Base-by-base conservation (phyloP, 2,113 vertebrate species). In the Siniperca chuatsi region DNA sequence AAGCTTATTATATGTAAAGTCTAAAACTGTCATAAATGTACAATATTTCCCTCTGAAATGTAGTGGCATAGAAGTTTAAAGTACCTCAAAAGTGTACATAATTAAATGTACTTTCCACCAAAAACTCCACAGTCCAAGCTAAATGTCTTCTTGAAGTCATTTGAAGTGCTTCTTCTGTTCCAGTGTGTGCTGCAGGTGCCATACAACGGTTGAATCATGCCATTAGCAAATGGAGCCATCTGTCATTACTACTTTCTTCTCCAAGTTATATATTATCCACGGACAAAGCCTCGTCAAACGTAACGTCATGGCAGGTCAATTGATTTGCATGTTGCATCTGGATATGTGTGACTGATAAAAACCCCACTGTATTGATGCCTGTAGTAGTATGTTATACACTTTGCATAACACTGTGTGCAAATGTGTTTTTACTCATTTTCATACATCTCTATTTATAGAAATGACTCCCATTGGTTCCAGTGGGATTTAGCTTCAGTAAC, bases 301-400 rank as follows among this genome's bases (percentile, higher is more conserved):
- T 77, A 58, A 46, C 55, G 16, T 71, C 62, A 84, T 50, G 15
- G 68, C 71, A 44, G 13, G 2, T 61, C 6, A 21, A 4, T 44
- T 77, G 18, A 81, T 91, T 91, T 92, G 86, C 88, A 90, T 89
- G 69, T 84, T 13, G 1, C 13, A 18, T 62, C n/a, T 23, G 16
- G 20, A 69, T 72, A 58, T 40, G 33, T 77, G 78, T 29, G 57
- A 52, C 35, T 54, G 44, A 83, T 70, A 67, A 82, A 72, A 50
- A 4, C 40, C 35, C 16, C 1, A 0, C 16, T 54, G 64, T 74
- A n/a, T 35, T 25, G 6, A 11, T 8, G 52, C 35, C 52, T 25
- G 18, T 75, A 18, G 25, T 12, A 54, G n/a, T 20, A 33, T 9
- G 12, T 58, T 13, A 5, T 61, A 20, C 16, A 18, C 42, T 83